Conservation (phyloP, 1,140 invertebrate genomes). For the Halotydeus destructor region DNA sequence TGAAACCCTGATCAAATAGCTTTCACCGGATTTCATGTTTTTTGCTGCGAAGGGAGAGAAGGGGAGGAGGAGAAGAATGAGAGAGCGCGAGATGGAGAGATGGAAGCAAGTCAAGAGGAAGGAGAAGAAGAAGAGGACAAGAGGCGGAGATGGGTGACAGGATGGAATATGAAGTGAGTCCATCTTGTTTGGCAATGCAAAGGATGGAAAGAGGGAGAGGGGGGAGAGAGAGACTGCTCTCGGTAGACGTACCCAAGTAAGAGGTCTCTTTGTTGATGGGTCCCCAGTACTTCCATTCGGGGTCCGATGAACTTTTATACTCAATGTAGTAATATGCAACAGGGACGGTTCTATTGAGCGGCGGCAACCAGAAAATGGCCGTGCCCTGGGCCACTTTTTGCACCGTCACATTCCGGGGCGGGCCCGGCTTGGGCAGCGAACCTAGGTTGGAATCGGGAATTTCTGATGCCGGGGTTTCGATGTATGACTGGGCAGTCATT, state of each 20-base stretch:
- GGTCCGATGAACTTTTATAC: constrained; percentile 55
- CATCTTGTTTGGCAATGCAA: too few species aligned
- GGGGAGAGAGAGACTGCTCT: too few species aligned
- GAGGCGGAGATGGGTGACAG: too few species aligned
- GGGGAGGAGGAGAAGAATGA: too few species aligned
- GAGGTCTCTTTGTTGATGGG: constrained; percentile 66
- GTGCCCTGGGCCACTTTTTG: constrained; percentile 56
- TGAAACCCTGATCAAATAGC: constrained; percentile 69
- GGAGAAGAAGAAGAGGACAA: not conserved
- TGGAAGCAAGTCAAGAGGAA: constrained; percentile 15
- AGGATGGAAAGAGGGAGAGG: too few species aligned
- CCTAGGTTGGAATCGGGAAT: not conserved
- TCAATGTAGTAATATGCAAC: constrained; percentile 79
- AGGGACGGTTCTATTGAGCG: constrained; percentile 41
- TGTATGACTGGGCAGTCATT: not conserved
- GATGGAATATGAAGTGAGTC: too few species aligned
- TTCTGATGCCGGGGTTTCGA: not conserved
- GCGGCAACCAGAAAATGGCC: constrained; percentile 64
- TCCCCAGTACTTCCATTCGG: constrained; percentile 47
- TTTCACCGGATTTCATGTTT: constrained; percentile 65
- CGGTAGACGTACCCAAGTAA: constrained; percentile 42
- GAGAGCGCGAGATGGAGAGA: too few species aligned
- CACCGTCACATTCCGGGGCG: constrained; percentile 64
- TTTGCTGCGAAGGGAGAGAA: constrained; percentile 41
- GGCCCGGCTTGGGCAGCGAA: constrained; percentile 51